These are phyloP conservation scores for Sthenelais limicola DNA, from an alignment of 2,888 invertebrate species.

Conservation along the genomic window DNA sequence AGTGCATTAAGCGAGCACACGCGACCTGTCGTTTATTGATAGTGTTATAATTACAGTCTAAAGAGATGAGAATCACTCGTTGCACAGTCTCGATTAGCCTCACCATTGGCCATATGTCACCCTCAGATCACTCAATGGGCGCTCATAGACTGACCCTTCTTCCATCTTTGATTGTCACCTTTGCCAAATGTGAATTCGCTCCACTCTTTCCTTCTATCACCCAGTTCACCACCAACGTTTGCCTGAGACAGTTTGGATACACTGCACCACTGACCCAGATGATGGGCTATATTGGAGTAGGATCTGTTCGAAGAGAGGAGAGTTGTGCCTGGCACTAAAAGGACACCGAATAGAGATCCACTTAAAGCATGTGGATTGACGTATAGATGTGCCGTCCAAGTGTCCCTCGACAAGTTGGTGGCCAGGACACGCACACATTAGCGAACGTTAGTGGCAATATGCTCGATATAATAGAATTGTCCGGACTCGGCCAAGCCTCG, in stretches of 20 bases:
- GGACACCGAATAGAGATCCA: no score
- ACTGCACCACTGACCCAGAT: no score
- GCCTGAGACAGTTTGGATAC: no score
- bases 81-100: neutral
- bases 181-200: neutral
- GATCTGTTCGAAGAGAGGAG: neutral
- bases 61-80: slow-evolving; percentile 23
- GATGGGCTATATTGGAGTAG: neutral
- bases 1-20: neutral
- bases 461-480: slow-evolving; percentile 40
- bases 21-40: slow-evolving; percentile 14
- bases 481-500: neutral
- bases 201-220: no score
- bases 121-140: slow-evolving; percentile 1
- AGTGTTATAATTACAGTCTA: slow-evolving; percentile 35
- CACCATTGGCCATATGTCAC: slow-evolving; percentile 28
- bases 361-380: no score
- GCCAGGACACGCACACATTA: slow-evolving; percentile 3
- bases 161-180: neutral
- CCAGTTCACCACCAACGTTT: neutral
- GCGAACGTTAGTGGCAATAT: slow-evolving; percentile 30
- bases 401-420: neutral
- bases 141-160: neutral
- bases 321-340: no score
- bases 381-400: no score